Evolutionary conservation across 2,113 vertebrate genomes (phyloP), one percentile per base, ranked within the genome.

Genomic region (Dolichotis patagonum): DNA sequence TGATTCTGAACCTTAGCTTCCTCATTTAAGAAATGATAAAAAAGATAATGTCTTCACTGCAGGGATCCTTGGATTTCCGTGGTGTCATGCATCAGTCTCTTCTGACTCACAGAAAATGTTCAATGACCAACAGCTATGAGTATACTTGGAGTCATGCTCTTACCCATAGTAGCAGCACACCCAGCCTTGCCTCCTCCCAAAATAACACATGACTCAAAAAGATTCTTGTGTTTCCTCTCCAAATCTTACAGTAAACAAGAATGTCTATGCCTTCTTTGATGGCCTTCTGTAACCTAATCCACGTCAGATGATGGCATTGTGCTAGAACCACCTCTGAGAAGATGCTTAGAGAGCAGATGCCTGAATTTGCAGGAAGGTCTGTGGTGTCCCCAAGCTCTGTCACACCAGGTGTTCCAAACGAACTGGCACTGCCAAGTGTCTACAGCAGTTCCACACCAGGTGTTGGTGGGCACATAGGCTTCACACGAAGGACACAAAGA

Each of bases 151-250:
- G 88, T 94, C 65, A 78, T 24, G 58, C 13, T 54, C 80, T n/a
- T 71, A 58, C n/a, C 7, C 20, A 81, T 35, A 60, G 71, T 46
- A 67, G 58, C 82, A 69, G 87, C 60, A 73, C 65, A 56, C 32
- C 58, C 78, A 94, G 7, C 19, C 35, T 73, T 91, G 38, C 32
- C 49, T 94, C 67, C 38, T 84, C 62, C 54, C 49, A 52, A 81
- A 69, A 91, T 92, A 69, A 67, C 22, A 86, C 24, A 65, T 30
- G 63, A 46, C 65, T 91, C 67, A 85, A 91, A 91, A 87, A 30
- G 32, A 93, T 63, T 56, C 38, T 24, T 78, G 90, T 73, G 93
- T 87, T 83, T 75, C 81, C 56, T 63, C 93, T 90, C 75, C 58
- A 93, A 69, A 52, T 19, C 32, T 67, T 7, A 58, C 12, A 7